Conservation (phyloP, 2,797 vertebrate genomes). For the Acrocephalus scirpaceus region DNA sequence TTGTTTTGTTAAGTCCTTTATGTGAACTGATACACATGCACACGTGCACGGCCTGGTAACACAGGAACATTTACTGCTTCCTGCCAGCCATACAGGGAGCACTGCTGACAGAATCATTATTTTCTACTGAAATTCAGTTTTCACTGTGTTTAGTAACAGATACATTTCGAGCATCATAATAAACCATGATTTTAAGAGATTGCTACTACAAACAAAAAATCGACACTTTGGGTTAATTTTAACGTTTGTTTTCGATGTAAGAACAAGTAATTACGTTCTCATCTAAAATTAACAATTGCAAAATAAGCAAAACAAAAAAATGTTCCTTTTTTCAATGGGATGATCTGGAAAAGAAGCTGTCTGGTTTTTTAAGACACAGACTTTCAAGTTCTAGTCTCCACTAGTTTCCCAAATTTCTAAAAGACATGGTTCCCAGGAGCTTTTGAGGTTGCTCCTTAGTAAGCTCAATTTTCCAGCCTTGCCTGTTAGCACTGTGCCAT, state of each 20-base stretch:
- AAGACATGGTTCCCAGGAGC: not conserved
- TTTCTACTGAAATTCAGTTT: not conserved
- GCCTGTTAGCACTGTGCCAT: accelerated
- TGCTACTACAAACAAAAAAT: not conserved
- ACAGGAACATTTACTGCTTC: not conserved
- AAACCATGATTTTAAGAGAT: not conserved
- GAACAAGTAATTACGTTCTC: not conserved
- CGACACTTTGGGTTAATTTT: not conserved
- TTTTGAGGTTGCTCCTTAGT: not conserved
- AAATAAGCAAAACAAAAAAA: not conserved
- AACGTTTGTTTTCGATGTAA: not conserved
- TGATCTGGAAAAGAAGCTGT: not conserved
- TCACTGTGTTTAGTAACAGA: not conserved
- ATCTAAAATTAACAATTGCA: not conserved
- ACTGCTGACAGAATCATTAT: not conserved
- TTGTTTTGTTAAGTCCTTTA: not conserved
- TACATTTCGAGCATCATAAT: not conserved
- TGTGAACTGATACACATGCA: not conserved
- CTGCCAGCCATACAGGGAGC: not conserved
- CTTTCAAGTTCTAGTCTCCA: not conserved
- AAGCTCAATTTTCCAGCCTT: not conserved
- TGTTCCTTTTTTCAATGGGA: not conserved
- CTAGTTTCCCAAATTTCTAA: not conserved
- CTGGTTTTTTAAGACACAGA: not conserved
- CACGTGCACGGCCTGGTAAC: not conserved